Base-by-base conservation (phyloP, 2,888 invertebrate genomes). In the Megaustenia siamemsis region DNA sequence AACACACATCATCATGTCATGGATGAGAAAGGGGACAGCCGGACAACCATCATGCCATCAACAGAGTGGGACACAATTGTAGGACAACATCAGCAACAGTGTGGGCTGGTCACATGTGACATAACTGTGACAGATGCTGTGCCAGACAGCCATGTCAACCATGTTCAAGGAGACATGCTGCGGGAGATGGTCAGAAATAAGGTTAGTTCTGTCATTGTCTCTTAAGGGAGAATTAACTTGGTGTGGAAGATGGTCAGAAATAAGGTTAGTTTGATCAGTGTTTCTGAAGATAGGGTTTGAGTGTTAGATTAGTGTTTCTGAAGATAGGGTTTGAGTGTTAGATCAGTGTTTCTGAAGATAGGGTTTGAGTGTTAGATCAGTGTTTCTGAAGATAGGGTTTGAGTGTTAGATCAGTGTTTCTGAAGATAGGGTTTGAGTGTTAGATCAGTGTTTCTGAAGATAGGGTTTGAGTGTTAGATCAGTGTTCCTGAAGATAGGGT, bases 121-220 rank as follows among this genome's bases (percentile, higher is more conserved):
- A 92, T 92, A 60, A 89, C 91, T 49, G 90, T 92, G 63, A 91
- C 89, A 18, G 88, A 88, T 38, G 84, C 90, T 10, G 90, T 90
- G 21, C 45, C 88, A 87, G 81, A 86, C 80, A 69, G 85, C 87
- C 75, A 88, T 86, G 10, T 71, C 21, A 82, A 63, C 4, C 53
- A 68, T 43, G 80, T 82, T 63, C 75, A 88, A 77, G 97, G 97
- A 0, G 98, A 98, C 92, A 97, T 98, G 96, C 97, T 98, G 94
- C 96, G 97, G 92, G 98, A 98, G 92, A 96, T 98, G 96, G 95
- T 98, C 90, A 97, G 97, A 89, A 98, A 98, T 93, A 98, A 98
- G 94, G 87, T 87, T 28, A 68, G 86, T 35, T 38, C 4, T n/a
- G 49, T 49, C 49, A 49, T 21, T 56, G 18, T 18, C 24, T 6